These are phyloP conservation scores for Lampris incognitus DNA, from an alignment of 2,113 vertebrate genomes.

Conservation along the genomic window DNA sequence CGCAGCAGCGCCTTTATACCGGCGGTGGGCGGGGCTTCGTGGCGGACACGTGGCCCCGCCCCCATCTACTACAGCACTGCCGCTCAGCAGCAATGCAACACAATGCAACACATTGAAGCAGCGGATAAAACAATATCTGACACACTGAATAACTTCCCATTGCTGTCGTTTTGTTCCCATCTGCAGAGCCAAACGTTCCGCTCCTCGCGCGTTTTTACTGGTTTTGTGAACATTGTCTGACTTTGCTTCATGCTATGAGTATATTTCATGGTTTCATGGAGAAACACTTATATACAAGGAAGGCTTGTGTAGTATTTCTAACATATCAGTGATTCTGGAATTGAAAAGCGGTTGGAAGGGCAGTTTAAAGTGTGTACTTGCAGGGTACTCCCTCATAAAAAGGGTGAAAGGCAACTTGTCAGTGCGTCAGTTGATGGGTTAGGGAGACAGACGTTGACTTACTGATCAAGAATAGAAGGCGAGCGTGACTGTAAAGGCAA, in stretches of 20 bases:
- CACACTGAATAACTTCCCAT: not conserved
- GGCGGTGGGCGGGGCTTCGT: constrained; percentile 81
- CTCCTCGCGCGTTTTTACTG: too few species aligned
- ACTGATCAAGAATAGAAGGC: constrained; percentile 60
- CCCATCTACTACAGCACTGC: constrained; percentile 36
- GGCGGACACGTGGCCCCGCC: constrained; percentile 64
- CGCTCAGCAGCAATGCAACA: constrained; percentile 33
- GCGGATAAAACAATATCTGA: not conserved
- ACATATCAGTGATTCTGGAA: not conserved
- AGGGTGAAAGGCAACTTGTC: constrained; percentile 49
- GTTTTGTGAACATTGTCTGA: too few species aligned
- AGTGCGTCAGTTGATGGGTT: constrained; percentile 46
- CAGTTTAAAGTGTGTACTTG: constrained; percentile 50
- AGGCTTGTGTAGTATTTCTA: too few species aligned
- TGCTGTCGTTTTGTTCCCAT: not conserved
- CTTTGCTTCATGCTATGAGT: constrained; percentile 2
- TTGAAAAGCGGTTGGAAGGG: constrained; percentile 22
- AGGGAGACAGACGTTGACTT: constrained; percentile 54
- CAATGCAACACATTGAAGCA: not conserved
- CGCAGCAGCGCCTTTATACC: constrained; percentile 84
- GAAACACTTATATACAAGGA: too few species aligned
- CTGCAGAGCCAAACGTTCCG: not conserved
- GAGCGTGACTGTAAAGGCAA: constrained; percentile 52
- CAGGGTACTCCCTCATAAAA: constrained; percentile 53
- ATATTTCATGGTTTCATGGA: not conserved